phyloP scores from a whole-genome alignment of 53 echinoderm and acorn worm species.

The Pentamera pediparva region DNA sequence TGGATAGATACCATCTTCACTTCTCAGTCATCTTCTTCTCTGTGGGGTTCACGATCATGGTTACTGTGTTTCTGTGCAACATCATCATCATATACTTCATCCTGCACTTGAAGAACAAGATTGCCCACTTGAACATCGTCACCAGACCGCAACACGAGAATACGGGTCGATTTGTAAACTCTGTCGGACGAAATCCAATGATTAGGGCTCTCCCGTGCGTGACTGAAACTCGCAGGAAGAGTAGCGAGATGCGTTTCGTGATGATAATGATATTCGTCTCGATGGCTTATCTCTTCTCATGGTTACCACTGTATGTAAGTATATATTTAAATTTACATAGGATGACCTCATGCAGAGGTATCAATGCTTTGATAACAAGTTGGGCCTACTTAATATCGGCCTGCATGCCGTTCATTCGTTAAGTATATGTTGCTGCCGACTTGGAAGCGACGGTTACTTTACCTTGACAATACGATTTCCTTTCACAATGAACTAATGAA shows the following conservation, averaged over 20 bases:
- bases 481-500: no score
- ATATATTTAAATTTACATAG: not conserved
- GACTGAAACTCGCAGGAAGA: not conserved
- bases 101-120: conserved; percentile 5
- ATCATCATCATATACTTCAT: conserved; percentile 20
- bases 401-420: no score
- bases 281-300: conserved; percentile 51
- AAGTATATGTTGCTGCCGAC: no score
- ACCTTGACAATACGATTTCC: no score
- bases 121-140: conserved; percentile 6
- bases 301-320: conserved; percentile 69
- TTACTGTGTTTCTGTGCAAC: conserved; percentile 3
- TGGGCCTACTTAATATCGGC: no score
- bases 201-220: no score
- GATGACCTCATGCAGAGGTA: no score
- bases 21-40: conserved; percentile 3
- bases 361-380: no score
- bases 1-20: not conserved
- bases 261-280: conserved; percentile 47
- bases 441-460: no score
- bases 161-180: no score
- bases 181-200: no score
- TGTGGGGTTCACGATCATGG: conserved; percentile 15
- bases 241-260: conserved; percentile 46
- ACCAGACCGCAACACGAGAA: not conserved